phyloP scores from a whole-genome alignment of 2,888 invertebrate species.

The Brenthis ino region DNA sequence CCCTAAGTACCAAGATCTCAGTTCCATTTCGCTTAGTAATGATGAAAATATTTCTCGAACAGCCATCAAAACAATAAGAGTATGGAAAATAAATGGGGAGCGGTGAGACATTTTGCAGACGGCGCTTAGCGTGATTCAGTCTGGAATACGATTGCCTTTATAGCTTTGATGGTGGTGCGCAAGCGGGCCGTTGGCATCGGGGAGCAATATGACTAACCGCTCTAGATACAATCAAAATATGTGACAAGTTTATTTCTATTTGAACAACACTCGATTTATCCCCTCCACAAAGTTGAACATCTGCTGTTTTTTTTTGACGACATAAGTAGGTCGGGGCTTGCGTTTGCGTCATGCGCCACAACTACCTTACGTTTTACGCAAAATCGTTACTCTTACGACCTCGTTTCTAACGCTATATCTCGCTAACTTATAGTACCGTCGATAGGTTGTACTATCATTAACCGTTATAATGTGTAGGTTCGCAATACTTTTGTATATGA shows the following conservation, averaged over 20 bases:
- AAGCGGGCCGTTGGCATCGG: slow-evolving; percentile 77
- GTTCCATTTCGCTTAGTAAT: slow-evolving; percentile 22
- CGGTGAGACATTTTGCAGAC: slow-evolving; percentile 81
- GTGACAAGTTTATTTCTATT: slow-evolving; percentile 83
- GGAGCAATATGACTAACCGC: slow-evolving; percentile 80
- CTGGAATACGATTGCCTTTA: slow-evolving; percentile 77
- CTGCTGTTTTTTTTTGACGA: slow-evolving; percentile 79
- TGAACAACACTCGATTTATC: slow-evolving; percentile 79
- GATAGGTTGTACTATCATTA: background rate
- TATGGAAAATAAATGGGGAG: slow-evolving; percentile 63
- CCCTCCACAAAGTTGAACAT: slow-evolving; percentile 76
- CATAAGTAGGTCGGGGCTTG: slow-evolving; percentile 81
- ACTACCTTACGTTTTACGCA: slow-evolving; percentile 72
- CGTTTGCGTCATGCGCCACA: slow-evolving; percentile 70
- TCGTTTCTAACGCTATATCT: slow-evolving; percentile 41
- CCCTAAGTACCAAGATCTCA: slow-evolving; percentile 6
- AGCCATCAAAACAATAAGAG: slow-evolving; percentile 40
- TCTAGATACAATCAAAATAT: slow-evolving; percentile 83
- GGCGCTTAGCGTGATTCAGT: slow-evolving; percentile 79
- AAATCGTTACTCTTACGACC: slow-evolving; percentile 65
- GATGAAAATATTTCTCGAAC: slow-evolving; percentile 31
- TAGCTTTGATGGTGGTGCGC: slow-evolving; percentile 66
- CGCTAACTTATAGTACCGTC: slow-evolving; percentile 1
- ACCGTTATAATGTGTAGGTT: no score
- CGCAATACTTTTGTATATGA: no score